These are phyloP conservation scores for Rhinogobio ventralis DNA, from an alignment of 2,797 vertebrate species.

Conservation along the genomic window DNA sequence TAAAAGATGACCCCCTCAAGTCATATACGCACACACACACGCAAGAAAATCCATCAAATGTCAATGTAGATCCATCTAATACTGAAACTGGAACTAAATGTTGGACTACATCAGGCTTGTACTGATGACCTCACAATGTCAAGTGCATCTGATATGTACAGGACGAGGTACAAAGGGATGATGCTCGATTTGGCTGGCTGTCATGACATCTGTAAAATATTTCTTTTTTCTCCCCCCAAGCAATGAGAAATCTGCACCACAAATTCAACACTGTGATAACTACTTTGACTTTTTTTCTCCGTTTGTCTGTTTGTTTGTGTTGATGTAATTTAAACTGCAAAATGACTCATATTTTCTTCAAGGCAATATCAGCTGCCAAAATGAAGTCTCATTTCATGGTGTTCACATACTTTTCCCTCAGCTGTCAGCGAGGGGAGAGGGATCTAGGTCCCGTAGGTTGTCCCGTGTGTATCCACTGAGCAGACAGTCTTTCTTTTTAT, in stretches of 20 bases:
- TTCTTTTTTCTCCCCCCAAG: conserved; percentile 66
- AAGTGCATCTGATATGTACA: conserved; percentile 81
- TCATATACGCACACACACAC: conserved; percentile 41
- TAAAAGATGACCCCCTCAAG: conserved; percentile 53
- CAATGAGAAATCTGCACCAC: conserved; percentile 75
- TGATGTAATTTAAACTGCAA: conserved; percentile 59
- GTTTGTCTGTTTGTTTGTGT: conserved; percentile 60
- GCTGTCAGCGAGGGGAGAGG: conserved; percentile 61
- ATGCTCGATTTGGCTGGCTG: conserved; percentile 78
- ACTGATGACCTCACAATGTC: conserved; percentile 73
- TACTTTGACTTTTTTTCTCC: conserved; percentile 59
- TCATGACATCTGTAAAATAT: conserved; percentile 66
- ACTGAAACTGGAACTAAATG: conserved; percentile 48
- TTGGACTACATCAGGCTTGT: conserved; percentile 61
- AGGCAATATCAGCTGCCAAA: conserved; percentile 70
- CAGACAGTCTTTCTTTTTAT: conserved; percentile 60
- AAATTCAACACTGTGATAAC: conserved; percentile 76
- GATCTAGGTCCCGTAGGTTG: conserved; percentile 57
- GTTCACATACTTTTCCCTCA: conserved; percentile 61
- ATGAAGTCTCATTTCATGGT: conserved; percentile 71
- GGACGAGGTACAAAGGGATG: conserved; percentile 72
- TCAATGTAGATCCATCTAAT: conserved; percentile 59
- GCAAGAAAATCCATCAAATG: conserved; percentile 41
- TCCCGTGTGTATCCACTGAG: conserved; percentile 58
- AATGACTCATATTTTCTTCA: conserved; percentile 58